These are phyloP conservation scores for Leptinotarsa tumamoca DNA, from an alignment of 2,888 invertebrate genomes.

Conservation along the genomic window DNA sequence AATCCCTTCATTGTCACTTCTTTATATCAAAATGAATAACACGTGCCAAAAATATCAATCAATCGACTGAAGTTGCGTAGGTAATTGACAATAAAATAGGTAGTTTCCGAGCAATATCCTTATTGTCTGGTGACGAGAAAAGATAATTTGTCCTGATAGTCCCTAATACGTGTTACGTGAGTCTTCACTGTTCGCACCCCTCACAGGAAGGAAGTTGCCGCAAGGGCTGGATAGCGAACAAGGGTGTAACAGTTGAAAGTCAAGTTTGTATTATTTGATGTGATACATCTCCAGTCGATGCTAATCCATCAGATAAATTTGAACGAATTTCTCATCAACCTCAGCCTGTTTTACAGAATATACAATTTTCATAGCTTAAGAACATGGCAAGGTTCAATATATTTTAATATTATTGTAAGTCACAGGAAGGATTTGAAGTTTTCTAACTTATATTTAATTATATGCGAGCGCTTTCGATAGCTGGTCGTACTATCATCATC, in stretches of 20 bases:
- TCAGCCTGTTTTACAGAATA: no score
- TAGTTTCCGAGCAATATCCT: slow-evolving; percentile 57
- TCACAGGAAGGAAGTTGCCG: slow-evolving; percentile 47
- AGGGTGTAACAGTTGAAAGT: slow-evolving; percentile 14
- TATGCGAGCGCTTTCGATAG: no score
- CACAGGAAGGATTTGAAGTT: no score
- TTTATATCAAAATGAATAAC: slow-evolving; percentile 2
- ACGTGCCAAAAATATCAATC: slow-evolving; percentile 36
- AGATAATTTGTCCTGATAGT: slow-evolving; percentile 49
- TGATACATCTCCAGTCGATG: not conserved
- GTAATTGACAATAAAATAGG: slow-evolving; percentile 51
- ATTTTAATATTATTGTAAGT: no score
- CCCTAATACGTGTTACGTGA: slow-evolving; percentile 49
- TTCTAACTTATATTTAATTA: no score
- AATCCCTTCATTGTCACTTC: not conserved
- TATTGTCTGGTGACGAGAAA: slow-evolving; percentile 51
- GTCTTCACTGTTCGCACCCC: slow-evolving; percentile 47
- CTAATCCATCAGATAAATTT: not conserved
- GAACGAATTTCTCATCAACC: no score
- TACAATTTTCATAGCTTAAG: no score
- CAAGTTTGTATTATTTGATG: not conserved
- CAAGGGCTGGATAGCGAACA: slow-evolving; percentile 37
- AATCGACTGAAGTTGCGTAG: slow-evolving; percentile 40
- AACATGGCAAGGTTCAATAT: no score
- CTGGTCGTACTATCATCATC: no score